Percentiles rank a stretch among this genome's conserved stretches.
These are phyloP conservation scores for Scylla paramamosain DNA, from an alignment of 1,140 invertebrate species.

Conservation along the genomic window DNA sequence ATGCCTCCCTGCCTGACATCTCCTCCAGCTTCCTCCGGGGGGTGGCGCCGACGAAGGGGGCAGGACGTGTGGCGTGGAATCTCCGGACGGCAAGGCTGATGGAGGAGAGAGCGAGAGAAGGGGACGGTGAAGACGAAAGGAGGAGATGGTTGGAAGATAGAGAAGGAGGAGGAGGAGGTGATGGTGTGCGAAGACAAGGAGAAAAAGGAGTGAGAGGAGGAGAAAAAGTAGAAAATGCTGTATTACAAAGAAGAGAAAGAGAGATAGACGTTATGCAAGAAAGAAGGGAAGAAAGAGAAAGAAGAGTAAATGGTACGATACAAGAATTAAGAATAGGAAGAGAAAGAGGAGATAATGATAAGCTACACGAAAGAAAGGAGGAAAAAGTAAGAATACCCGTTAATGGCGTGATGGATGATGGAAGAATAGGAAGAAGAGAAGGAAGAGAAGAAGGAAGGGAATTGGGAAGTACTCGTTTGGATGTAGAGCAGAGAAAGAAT, in stretches of 20 bases:
- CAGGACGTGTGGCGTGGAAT: neutral
- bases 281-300: neutral
- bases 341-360: neutral
- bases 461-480: neutral
- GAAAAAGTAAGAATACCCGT: neutral
- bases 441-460: neutral
- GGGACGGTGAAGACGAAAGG: neutral
- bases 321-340: neutral
- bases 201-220: neutral
- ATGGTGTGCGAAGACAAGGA: neutral
- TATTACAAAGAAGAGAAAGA: neutral
- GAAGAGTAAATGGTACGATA: neutral
- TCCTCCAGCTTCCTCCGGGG: neutral
- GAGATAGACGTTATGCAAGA: no score
- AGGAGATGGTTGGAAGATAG: neutral
- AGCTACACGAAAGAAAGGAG: no score
- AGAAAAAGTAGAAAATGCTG: neutral
- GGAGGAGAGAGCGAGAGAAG: neutral
- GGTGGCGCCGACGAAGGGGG: neutral
- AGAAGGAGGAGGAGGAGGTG: neutral
- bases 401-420: no score
- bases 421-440: neutral
- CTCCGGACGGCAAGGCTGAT: neutral
- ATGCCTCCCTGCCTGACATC: constrained; percentile 66
- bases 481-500: neutral